These are phyloP conservation scores for Seriola dumerili DNA, from an alignment of 2,113 vertebrate genomes.

Conservation along the genomic window DNA sequence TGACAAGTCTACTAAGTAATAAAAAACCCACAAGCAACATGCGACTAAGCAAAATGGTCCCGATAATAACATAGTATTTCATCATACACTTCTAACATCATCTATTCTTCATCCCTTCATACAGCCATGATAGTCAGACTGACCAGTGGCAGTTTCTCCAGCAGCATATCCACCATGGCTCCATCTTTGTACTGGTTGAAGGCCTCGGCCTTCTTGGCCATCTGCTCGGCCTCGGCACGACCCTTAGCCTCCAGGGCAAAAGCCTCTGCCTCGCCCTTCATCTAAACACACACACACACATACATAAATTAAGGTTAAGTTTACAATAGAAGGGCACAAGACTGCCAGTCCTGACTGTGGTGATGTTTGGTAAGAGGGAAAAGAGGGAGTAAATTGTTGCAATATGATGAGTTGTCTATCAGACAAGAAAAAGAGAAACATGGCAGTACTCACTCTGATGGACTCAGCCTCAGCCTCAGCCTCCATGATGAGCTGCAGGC, in stretches of 20 bases:
- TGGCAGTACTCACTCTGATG: constrained; percentile 85
- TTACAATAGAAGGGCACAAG: too few species aligned
- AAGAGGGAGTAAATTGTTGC: not conserved
- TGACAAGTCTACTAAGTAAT: not conserved
- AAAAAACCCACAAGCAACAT: not conserved
- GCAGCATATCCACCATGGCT: constrained; percentile 94
- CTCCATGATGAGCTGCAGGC: constrained; percentile 91
- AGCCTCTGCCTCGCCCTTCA: constrained; percentile 92
- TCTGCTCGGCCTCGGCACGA: constrained; percentile 91
- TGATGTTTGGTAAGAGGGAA: not conserved
- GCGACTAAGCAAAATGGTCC: not conserved
- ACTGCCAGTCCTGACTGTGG: not conserved
- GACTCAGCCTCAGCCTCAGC: constrained; percentile 92
- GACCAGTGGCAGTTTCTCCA: constrained; percentile 93
- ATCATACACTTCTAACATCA: not conserved
- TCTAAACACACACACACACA: constrained; percentile 76
- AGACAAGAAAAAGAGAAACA: not conserved
- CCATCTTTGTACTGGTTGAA: constrained; percentile 93
- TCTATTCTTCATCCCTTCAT: not conserved
- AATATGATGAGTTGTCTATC: too few species aligned
- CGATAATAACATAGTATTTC: not conserved
- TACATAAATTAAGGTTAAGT: not conserved
- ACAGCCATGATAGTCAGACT: constrained; percentile 35
- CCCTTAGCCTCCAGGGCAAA: constrained; percentile 90
- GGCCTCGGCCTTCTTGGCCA: constrained; percentile 93